A percentile compares a stretch with the other conserved stretches of the same genome.
These are phyloP conservation scores for Anas flavirostris DNA, from an alignment of 2,797 vertebrate genomes.

Conservation along the genomic window DNA sequence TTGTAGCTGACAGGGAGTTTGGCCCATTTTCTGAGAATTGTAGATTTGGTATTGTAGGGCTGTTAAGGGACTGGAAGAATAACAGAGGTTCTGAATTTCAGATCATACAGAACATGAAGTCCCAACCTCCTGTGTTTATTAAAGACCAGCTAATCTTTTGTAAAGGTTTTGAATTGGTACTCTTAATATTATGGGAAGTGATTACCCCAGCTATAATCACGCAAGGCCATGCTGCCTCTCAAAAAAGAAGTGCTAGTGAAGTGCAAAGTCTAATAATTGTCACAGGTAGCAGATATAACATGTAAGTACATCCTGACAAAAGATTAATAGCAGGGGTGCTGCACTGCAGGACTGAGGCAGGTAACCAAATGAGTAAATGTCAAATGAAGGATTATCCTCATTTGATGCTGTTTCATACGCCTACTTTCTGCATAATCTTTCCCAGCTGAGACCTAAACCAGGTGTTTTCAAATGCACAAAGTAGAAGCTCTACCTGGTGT, in stretches of 20 bases:
- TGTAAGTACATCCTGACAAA: conserved; percentile 63
- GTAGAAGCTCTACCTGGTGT: conserved; percentile 48
- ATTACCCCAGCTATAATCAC: conserved; percentile 19
- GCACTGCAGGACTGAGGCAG: conserved; percentile 41
- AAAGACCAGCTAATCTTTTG: conserved; percentile 8
- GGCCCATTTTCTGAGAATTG: neutral
- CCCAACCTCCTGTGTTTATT: neutral
- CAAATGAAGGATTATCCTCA: conserved; percentile 68
- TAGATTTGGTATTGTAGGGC: neutral
- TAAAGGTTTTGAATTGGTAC: conserved; percentile 1
- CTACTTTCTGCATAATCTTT: conserved; percentile 53
- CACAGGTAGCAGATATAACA: conserved; percentile 50
- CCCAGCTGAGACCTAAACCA: conserved; percentile 53
- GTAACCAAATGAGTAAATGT: conserved; percentile 68
- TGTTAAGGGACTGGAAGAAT: neutral
- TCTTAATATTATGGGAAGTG: conserved; percentile 20
- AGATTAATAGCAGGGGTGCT: conserved; percentile 64
- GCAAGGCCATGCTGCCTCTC: conserved; percentile 23
- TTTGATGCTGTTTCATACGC: conserved; percentile 34
- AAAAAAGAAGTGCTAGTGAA: conserved; percentile 47
- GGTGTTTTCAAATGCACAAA: conserved; percentile 64
- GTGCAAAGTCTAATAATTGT: conserved; percentile 57
- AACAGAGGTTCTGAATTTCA: neutral
- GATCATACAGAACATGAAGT: neutral
- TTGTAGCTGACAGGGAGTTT: neutral